These are phyloP conservation scores for Lethrus apterus DNA, from an alignment of 1,140 invertebrate species.

Conservation along the genomic window DNA sequence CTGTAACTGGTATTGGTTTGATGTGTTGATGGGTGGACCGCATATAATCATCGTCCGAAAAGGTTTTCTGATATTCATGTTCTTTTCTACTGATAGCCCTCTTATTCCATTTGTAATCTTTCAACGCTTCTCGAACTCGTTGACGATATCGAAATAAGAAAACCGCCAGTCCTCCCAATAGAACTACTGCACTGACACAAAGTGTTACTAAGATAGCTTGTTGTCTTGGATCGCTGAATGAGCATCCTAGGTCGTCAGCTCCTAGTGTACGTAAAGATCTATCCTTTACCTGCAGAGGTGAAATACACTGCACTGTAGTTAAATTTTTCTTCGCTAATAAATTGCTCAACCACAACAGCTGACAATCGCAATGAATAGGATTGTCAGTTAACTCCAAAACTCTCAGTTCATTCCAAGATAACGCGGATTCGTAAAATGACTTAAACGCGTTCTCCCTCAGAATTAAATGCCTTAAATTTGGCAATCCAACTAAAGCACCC, in stretches of 20 bases:
- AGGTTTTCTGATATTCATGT: constrained; percentile 81
- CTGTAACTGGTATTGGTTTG: constrained; percentile 78
- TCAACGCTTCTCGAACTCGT: constrained; percentile 67
- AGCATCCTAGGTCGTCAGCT: constrained; percentile 72
- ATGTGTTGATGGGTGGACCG: constrained; percentile 53
- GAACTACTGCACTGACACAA: constrained; percentile 58
- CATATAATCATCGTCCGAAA: constrained; percentile 74
- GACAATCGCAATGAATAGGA: constrained; percentile 73
- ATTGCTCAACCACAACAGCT: constrained; percentile 70
- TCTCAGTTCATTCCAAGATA: constrained; percentile 70
- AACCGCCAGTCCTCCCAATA: constrained; percentile 59
- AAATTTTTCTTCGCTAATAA: constrained; percentile 65
- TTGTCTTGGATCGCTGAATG: constrained; percentile 63
- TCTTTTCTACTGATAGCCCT: constrained; percentile 69
- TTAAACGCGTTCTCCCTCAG: constrained; percentile 71
- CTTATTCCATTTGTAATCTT: constrained; percentile 76
- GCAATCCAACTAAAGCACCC: constrained; percentile 65
- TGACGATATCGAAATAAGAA: constrained; percentile 71
- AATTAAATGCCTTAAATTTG: constrained; percentile 65
- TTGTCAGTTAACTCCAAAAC: constrained; percentile 74
- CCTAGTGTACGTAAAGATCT: constrained; percentile 59
- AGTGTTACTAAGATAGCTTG: constrained; percentile 70
- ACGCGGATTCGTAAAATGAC: constrained; percentile 63
- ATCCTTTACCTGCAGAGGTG: constrained; percentile 62
- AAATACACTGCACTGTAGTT: constrained; percentile 65